Conservation (phyloP, 2,113 vertebrate species). For the Hoplias malabaricus region DNA sequence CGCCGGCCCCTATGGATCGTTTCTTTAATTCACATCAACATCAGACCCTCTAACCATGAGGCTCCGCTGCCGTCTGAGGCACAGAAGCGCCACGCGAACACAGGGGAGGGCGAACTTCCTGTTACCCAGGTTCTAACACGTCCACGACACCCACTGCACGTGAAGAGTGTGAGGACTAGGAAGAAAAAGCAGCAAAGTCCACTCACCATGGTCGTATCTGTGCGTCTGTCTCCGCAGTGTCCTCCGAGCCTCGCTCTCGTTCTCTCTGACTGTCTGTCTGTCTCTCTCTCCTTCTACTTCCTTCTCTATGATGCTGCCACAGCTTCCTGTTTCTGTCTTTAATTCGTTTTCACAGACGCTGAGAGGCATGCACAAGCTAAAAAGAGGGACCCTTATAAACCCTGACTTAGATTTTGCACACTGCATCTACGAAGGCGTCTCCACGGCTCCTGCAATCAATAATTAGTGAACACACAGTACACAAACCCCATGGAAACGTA, state of each 20-base stretch:
- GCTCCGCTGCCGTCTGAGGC: background rate
- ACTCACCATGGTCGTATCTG: constrained; percentile 33
- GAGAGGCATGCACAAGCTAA: background rate
- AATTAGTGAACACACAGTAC: too few species aligned
- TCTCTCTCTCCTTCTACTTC: constrained; percentile 7
- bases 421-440: too few species aligned
- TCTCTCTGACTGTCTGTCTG: background rate
- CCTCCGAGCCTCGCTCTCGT: background rate
- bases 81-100: background rate
- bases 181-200: background rate
- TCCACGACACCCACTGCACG: background rate
- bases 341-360: constrained; percentile 23
- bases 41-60: background rate
- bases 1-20: too few species aligned
- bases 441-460: too few species aligned
- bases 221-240: background rate
- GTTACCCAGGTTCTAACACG: constrained; percentile 8
- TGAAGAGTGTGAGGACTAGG: background rate
- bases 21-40: too few species aligned
- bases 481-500: too few species aligned
- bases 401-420: background rate
- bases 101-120: constrained; percentile 8
- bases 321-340: constrained; percentile 48
- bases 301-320: constrained; percentile 12
- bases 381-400: background rate